Evolutionary conservation across 30 jellyfish, hydroid and myxozoan genomes (phyloP).

Genomic region (Aurelia sp.): DNA sequence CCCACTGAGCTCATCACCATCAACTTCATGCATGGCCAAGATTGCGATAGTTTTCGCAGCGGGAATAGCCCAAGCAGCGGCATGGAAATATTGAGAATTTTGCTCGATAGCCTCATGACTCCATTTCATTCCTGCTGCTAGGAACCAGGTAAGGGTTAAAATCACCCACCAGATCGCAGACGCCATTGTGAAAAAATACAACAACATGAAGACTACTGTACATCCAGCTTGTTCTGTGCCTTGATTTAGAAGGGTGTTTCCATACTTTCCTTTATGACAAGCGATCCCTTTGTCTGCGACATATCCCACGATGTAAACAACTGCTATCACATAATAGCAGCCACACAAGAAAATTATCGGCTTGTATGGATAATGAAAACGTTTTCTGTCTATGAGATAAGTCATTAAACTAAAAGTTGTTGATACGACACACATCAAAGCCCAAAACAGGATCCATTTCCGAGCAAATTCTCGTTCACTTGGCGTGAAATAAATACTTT

Average conservation of each 20-base stretch:
- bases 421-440: constrained; percentile 85
- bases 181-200: constrained; percentile 95
- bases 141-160: constrained; percentile 95
- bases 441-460: constrained; percentile 95
- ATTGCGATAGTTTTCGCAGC: constrained; percentile 99
- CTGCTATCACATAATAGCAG: constrained; percentile 88
- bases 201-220: constrained; percentile 92
- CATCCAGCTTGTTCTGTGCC: constrained; percentile 99
- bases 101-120: constrained; percentile 99
- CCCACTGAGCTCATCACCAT: constrained; percentile 97
- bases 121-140: constrained; percentile 99
- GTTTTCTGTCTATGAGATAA: constrained; percentile 84
- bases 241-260: constrained; percentile 75
- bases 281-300: constrained; percentile 82
- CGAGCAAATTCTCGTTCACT: constrained; percentile 96
- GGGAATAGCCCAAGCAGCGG: constrained; percentile 99
- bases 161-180: constrained; percentile 99
- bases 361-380: constrained; percentile 97
- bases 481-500: constrained; percentile 75
- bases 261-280: constrained; percentile 79
- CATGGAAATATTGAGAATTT: constrained; percentile 96
- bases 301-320: constrained; percentile 86
- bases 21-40: constrained; percentile 96
- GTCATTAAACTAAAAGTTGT: constrained; percentile 93
- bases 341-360: constrained; percentile 97